These are phyloP conservation scores for human DNA, from an alignment of 2,113 vertebrate species.

Conservation along the genomic window GRCh38 chr2:105961501-105962000, in stretches of 20 bases:
- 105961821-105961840: background rate
- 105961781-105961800: background rate
- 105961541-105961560: background rate
- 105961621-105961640: background rate
- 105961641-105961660: background rate
- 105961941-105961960: constrained; percentile 50
- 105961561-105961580: too few species aligned
- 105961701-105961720: background rate
- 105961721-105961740: background rate
- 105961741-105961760: background rate
- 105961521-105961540: background rate
- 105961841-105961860: background rate
- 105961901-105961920: background rate
- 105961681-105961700: background rate
- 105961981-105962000: constrained; percentile 60
- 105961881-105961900: background rate
- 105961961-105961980: background rate
- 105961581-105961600: background rate
- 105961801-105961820: background rate
- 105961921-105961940: background rate
- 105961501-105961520: background rate
- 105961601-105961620: background rate
- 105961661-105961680: background rate
- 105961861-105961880: background rate
- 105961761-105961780: background rate